Base-by-base conservation (phyloP, 2,797 vertebrate genomes). In the Margarornis squamiger region DNA sequence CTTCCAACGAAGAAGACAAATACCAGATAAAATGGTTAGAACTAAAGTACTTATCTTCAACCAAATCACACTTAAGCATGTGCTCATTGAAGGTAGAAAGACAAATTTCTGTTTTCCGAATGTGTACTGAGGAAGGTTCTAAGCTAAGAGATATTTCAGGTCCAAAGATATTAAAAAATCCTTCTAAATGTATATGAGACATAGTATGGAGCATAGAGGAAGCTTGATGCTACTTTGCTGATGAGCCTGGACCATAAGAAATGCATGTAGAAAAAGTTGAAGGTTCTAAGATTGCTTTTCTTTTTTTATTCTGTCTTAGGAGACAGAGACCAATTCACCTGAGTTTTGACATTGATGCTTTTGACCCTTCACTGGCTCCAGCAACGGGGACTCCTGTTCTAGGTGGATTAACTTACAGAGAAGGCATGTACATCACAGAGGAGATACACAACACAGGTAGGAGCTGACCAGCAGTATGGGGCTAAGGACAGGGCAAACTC, bases 291-390 rank as follows among this genome's bases (percentile, higher is more conserved):
- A 51, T 14, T 23, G 29, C 17, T 87, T 74, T 79, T 94, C 43
- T 68, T 84, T n/a, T 86, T 89, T 80, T 88, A 34, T 65, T 93
- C 29, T 75, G 52, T 27, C 39, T 41, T 96, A 99, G 99, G 96
- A 98, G 98, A 96, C 98, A 99, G 96, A 98, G 98, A 68, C 99
- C 99, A 45, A 98, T 99, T 96, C 99, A 99, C 91, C 93, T 99
- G 92, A 99, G 99, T 97, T 99, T 99, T 83, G 99, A 99, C 95
- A 99, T 99, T 26, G 99, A 99, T 65, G 99, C 99, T 2, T 99
- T 99, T 90, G 99, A 99, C 95, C 99, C 99, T 22, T 98, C 99
- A 14, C 93, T 99, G 97, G 99, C 99, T 94, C 99, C 99, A 11
- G 99, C 99, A 84, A 99, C 99, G 6, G 99, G 99, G 86, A 99